A percentile compares a stretch with the other conserved stretches of the same genome.
Conservation (phyloP, 2,888 invertebrate genomes). For the Sabellastarte sp. region DNA sequence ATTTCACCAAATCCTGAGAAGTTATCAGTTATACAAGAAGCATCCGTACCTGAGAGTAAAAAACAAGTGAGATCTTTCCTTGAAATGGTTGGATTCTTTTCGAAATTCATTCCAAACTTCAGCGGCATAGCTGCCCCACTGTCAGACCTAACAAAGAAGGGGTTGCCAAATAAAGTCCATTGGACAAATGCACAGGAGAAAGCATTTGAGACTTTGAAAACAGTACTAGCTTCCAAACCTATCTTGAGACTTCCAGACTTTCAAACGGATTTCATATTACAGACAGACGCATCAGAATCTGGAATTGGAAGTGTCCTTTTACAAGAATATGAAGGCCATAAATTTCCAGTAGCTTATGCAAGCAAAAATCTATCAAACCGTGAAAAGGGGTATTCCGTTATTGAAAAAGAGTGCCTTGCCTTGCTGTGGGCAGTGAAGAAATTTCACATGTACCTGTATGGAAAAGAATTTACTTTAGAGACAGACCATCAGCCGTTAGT, state of each 20-base stretch:
- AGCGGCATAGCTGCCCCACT: slow-evolving; percentile 21
- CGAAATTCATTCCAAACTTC: slow-evolving; percentile 24
- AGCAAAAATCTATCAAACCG: slow-evolving; percentile 24
- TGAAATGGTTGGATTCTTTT: neutral
- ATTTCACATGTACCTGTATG: too few relatives aligned
- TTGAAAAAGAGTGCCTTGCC: slow-evolving; percentile 31
- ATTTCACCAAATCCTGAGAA: too few relatives aligned
- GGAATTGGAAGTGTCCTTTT: slow-evolving; percentile 27
- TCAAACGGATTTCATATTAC: slow-evolving; percentile 16
- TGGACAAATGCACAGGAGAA: slow-evolving; percentile 9
- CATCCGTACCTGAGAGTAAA: too few relatives aligned
- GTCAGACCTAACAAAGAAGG: slow-evolving; percentile 25
- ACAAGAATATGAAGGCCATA: slow-evolving; percentile 23
- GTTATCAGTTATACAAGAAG: too few relatives aligned
- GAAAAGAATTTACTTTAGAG: too few relatives aligned
- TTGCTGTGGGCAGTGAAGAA: too few relatives aligned
- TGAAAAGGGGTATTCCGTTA: slow-evolving; percentile 25
- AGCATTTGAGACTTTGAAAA: neutral
- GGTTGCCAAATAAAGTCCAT: slow-evolving; percentile 16
- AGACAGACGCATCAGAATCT: slow-evolving; percentile 27
- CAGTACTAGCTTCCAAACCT: slow-evolving; percentile 4
- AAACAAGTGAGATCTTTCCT: neutral
- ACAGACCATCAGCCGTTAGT: too few relatives aligned
- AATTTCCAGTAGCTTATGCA: slow-evolving; percentile 26
- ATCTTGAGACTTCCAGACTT: slow-evolving; percentile 22